Evolutionary conservation across 1,140 invertebrate species (phyloP).

Genomic region (Belonocnema kinseyi): DNA sequence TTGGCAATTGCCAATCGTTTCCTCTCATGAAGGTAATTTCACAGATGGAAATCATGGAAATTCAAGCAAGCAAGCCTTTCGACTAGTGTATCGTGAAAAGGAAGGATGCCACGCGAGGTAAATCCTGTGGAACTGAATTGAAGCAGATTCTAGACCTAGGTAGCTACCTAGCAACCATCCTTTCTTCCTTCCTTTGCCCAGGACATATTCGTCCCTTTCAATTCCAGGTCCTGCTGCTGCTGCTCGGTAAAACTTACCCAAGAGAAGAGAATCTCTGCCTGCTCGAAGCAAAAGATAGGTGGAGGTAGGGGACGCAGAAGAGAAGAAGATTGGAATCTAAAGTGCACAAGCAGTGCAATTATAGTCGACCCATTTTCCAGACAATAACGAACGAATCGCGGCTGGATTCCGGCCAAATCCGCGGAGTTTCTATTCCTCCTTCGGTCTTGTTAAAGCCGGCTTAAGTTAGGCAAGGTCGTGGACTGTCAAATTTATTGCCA

Average conservation of each 20-base stretch:
- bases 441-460: slow-evolving; percentile 69
- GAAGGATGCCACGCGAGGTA: slow-evolving; percentile 18
- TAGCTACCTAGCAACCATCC: slow-evolving; percentile 8
- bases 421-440: slow-evolving; percentile 57
- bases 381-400: slow-evolving; percentile 69
- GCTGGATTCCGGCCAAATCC: slow-evolving; percentile 70
- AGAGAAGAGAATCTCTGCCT: slow-evolving; percentile 28
- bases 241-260: background rate
- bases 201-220: slow-evolving; percentile 25
- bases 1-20: slow-evolving; percentile 19
- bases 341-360: slow-evolving; percentile 65
- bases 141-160: background rate
- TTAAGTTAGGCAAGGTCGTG: slow-evolving; percentile 70
- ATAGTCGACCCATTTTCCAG: slow-evolving; percentile 72
- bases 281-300: slow-evolving; percentile 32
- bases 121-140: slow-evolving; percentile 23
- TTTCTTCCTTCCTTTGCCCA: slow-evolving; percentile 9
- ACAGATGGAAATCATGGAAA: slow-evolving; percentile 19
- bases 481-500: slow-evolving; percentile 65
- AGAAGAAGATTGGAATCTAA: slow-evolving; percentile 61
- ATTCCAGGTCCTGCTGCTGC: slow-evolving; percentile 13
- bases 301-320: slow-evolving; percentile 38
- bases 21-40: slow-evolving; percentile 6
- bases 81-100: slow-evolving; percentile 10
- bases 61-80: slow-evolving; percentile 16